phyloP scores from a whole-genome alignment of 2,113 vertebrate genomes.

The Campylomormyrus numenius region DNA sequence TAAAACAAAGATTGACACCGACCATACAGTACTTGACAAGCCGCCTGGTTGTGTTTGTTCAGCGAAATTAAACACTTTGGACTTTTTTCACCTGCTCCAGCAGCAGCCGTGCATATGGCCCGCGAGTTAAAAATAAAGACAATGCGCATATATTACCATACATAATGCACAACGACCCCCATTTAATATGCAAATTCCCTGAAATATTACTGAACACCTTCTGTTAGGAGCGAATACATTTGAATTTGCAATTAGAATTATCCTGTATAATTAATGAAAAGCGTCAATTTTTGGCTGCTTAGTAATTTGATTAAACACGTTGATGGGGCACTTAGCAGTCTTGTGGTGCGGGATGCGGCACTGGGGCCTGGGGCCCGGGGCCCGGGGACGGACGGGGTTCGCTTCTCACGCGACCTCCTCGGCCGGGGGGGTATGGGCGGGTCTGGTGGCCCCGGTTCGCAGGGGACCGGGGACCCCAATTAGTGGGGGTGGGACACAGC shows the following conservation, averaged over 20 bases:
- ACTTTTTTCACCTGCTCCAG: conserved; percentile 66
- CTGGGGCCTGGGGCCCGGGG: conserved; percentile 22
- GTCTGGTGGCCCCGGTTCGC: neutral
- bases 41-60: conserved; percentile 53
- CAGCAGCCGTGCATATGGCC: conserved; percentile 78
- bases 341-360: conserved; percentile 44
- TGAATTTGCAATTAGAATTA: conserved; percentile 96
- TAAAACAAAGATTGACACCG: conserved; percentile 44
- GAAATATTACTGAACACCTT: conserved; percentile 94
- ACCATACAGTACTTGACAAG: conserved; percentile 46
- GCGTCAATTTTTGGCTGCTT: conserved; percentile 85
- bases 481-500: conserved; percentile 21
- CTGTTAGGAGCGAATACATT: conserved; percentile 91
- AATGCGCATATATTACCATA: conserved; percentile 91
- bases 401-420: conserved; percentile 21
- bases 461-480: conserved; percentile 27
- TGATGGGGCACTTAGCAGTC: conserved; percentile 81
- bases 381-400: conserved; percentile 9
- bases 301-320: conserved; percentile 95
- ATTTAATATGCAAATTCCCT: conserved; percentile 96
- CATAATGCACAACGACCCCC: conserved; percentile 76
- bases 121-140: conserved; percentile 87
- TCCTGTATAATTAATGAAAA: conserved; percentile 99
- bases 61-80: conserved; percentile 62
- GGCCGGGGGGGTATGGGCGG: conserved; percentile 15